Evolutionary conservation across 2,888 invertebrate species (phyloP).

Genomic region (Exocentrus adspersus): DNA sequence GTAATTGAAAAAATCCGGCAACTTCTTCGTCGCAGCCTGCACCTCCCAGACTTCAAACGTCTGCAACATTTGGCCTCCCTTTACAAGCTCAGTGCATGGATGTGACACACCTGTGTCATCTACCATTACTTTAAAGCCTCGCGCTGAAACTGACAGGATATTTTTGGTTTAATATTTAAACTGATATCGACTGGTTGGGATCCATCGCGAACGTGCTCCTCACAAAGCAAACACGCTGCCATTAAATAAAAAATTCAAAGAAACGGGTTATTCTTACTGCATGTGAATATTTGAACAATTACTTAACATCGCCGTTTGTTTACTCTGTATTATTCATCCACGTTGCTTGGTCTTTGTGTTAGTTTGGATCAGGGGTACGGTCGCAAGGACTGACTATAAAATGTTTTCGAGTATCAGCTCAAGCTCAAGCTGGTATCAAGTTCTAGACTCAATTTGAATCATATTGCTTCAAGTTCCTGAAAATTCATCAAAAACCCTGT

Average conservation of each 20-base stretch:
- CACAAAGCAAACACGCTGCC: constrained; percentile 11
- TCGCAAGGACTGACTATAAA: background rate
- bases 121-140: constrained; percentile 19
- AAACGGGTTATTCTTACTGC: constrained; percentile 3
- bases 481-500: no score
- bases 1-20: background rate
- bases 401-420: background rate
- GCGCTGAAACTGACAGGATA: constrained; percentile 20
- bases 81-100: constrained; percentile 12
- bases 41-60: constrained; percentile 18
- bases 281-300: constrained; percentile 12
- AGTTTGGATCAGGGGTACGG: background rate
- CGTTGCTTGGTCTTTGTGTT: background rate
- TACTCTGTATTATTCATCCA: background rate
- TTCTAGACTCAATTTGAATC: no score
- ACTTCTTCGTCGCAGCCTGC: background rate
- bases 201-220: constrained; percentile 3
- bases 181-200: constrained; percentile 15
- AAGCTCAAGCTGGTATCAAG: no score
- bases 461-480: no score
- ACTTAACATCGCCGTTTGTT: background rate
- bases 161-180: constrained; percentile 18
- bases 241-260: constrained; percentile 7
- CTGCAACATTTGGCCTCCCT: constrained; percentile 23
- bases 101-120: constrained; percentile 31